Base-by-base conservation (phyloP, 2,888 invertebrate species). In the Lasioglossum villosulum region DNA sequence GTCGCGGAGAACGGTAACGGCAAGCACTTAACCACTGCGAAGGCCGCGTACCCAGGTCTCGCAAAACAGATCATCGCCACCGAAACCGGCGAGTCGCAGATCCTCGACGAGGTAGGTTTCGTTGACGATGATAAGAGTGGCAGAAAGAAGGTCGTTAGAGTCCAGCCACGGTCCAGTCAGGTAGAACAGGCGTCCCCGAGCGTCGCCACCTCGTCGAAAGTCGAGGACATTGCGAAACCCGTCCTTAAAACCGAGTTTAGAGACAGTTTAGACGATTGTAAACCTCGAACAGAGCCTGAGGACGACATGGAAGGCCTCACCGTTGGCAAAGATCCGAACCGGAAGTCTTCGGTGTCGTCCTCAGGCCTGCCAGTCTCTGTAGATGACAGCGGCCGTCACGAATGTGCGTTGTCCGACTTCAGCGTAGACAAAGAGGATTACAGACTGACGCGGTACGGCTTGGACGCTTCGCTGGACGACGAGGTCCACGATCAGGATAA, bases 41-140 rank as follows among this genome's bases (percentile, higher is more conserved):
- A 92, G 90, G 90, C 96, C 96, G 56, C 96, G 95, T 91, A 96
- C 56, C 97, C 97, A 0, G 97, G 97, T 2, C 97, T 97, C 94
- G 97, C 97, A 0, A 97, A 97, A 23, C 97, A 97, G 95, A 97
- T 97, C 45, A 96, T 97, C 91, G 92, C 93, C 89, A 93, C 92
- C 89, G 92, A 92, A 90, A 92, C 90, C 82, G 94, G 93, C 85
- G 92, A 93, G 79, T 93, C 93, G 86, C 92, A 93, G 89, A 93
- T 93, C 87, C 91, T 93, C 86, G 90, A 91, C 79, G 93, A 94
- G 94, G 94, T 94, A 94, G 94, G 94, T 87, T 91, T 88, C 83
- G 83, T 86, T 87, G 88, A 88, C 87, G 89, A 90, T 83, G 91
- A 92, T 45, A 78, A 63, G 48, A 88, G 27, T 70, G 71, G 84